Base-by-base conservation (phyloP, 2,797 vertebrate genomes). In the Enteromius radiatus region DNA sequence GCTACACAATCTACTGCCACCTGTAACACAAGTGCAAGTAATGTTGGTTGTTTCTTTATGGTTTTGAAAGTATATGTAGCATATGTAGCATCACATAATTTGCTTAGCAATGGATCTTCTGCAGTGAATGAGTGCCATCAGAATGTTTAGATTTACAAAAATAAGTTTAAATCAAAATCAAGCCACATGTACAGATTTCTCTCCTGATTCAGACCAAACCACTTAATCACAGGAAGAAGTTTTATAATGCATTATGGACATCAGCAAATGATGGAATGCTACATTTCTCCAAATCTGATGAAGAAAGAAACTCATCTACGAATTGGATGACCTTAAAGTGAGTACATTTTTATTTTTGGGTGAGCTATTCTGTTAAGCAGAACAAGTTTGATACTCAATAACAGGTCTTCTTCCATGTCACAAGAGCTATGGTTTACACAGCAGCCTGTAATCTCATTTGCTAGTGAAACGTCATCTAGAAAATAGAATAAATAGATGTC, bases 381-480 rank as follows among this genome's bases (percentile, higher is more conserved):
- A 67, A n/a, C 23, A 15, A 15, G n/a, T 4, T 26, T 43, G 36
- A 43, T 41, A 21, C 21, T 23, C 65, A 61, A 61, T 28, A 15
- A 61, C 56, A 12, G 23, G 26, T 56, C n/a, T 11, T 23, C 52
- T n/a, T 54, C 19, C 9, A 11, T 1, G 21, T n/a, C n/a, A 56
- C 3, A 3, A n/a, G 52, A 59, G 15, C 15, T 33, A 31, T 15
- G 1, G 67, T 43, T 69, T 14, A 26, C 38, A 36, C 12, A 28
- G 3, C 26, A 61, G 59, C 26, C 26, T 5, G 1, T 61, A 61
- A 61, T 61, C 59, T 28, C 2, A 1, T 69, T 23, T 17, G 38
- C 67, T 45, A 17, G 80, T 84, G 54, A 78, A 78, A 67, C 76
- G 36, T 80, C 81, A 75, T 75, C 86, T 33, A n/a, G 12, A 85